A percentile compares a stretch with the other conserved stretches of the same genome.
Evolutionary conservation across 2,113 vertebrate species (phyloP).

Genomic region (Malurus elegans): DNA sequence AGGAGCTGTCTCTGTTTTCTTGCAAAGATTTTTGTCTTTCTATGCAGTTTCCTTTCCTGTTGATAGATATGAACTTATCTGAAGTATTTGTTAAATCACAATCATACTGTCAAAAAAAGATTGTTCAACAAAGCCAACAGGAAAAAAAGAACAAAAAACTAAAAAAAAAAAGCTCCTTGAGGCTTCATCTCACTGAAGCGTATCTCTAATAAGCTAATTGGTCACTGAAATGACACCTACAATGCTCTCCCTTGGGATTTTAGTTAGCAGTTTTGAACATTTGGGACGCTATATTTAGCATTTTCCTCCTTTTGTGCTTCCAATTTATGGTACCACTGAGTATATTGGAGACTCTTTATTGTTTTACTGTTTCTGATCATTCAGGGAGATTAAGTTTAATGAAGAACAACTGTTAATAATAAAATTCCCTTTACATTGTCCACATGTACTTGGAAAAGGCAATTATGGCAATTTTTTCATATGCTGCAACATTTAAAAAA

Average conservation of each 20-base stretch:
- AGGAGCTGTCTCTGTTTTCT: background rate
- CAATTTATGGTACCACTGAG: background rate
- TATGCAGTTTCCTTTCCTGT: background rate
- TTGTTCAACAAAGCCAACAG: background rate
- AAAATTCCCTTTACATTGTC: background rate
- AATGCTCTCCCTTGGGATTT: background rate
- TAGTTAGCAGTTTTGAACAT: background rate
- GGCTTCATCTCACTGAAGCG: background rate
- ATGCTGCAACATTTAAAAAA: background rate
- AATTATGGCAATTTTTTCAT: background rate
- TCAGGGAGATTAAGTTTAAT: background rate
- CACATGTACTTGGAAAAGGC: background rate
- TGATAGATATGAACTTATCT: background rate
- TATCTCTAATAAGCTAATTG: background rate
- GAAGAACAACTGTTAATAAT: background rate
- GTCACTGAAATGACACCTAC: background rate
- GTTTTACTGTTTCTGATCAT: background rate
- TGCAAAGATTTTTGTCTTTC: background rate
- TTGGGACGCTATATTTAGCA: background rate
- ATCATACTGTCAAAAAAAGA: background rate
- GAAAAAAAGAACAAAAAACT: background rate
- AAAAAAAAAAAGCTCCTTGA: background rate
- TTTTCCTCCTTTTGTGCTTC: background rate
- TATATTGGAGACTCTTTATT: background rate
- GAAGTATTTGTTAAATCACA: background rate